Base-by-base conservation (phyloP, 2,888 invertebrate genomes). In the Rhagium mordax region DNA sequence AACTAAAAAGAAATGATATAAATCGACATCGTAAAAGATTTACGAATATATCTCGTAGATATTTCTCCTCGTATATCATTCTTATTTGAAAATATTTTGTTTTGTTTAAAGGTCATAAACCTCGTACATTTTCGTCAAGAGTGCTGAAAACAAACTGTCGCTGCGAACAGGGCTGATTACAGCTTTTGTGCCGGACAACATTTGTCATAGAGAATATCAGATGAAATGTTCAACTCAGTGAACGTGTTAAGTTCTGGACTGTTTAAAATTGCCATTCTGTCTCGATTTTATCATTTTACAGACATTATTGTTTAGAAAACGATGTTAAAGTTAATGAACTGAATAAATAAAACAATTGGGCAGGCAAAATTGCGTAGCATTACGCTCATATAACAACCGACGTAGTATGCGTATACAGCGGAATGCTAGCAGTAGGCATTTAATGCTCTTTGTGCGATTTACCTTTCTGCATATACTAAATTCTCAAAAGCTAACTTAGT, bases 21-120 rank as follows among this genome's bases (percentile, higher is more conserved):
- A 61, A 61, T 61, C 20, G 41, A 47, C 18, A 61, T 47, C 20
- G 21, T 27, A 57, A 57, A 57, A 57, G 24, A 29, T 51, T 51
- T 51, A 51, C 18, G 51, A 7, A 51, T 51, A 20, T 51, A 13
- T 51, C 18, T 20, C n/a, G n/a, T 13, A 20, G 51, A 51, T 18
- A 51, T 20, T 51, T 18, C 20, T 1, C 16, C 51, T 20, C 16
- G 51, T 51, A 20, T 51, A 51, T 51, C 51, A 51, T 51, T 20
- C n/a, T 41, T 41, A 41, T 51, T 51, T 51, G 51, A 20, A 51
- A 51, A 20, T 51, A 20, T 51, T 51, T 51, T 51, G 51, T 18
- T 51, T n/a, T 51, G 20, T 51, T 51, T 51, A 51, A 51, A 51
- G 51, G 16, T 51, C 8, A 20, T 51, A 20, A 51, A 51, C 51